These are phyloP conservation scores for Drosophila mercatorum DNA, from an alignment of 2,888 invertebrate genomes.

Conservation along the genomic window DNA sequence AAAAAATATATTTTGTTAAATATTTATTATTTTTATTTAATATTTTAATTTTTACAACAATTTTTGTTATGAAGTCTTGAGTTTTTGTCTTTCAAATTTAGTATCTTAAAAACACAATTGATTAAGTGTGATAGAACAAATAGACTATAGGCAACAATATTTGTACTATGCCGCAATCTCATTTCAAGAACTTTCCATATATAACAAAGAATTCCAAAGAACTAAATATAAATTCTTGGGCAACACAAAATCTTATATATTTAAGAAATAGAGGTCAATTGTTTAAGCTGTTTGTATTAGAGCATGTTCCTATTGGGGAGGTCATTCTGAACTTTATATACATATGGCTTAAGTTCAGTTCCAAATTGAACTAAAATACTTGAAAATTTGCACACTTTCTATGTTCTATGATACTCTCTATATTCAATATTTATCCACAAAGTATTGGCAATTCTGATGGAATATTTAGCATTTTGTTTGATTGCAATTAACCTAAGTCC, in stretches of 20 bases:
- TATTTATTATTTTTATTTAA: no score
- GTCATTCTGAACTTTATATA: background rate
- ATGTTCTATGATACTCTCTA: no score
- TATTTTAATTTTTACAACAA: no score
- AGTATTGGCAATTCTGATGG: background rate
- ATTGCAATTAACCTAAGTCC: slow-evolving; percentile 5
- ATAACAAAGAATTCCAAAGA: no score
- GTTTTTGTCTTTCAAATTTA: no score
- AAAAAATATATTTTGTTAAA: no score
- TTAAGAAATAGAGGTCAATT: background rate
- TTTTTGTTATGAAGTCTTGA: no score
- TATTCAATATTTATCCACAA: background rate
- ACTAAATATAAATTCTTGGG: background rate
- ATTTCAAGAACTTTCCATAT: no score
- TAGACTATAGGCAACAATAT: no score
- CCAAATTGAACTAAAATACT: background rate
- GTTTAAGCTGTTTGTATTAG: background rate
- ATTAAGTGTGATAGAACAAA: no score
- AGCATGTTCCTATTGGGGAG: background rate
- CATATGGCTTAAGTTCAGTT: background rate
- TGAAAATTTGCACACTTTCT: background rate
- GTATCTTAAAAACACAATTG: no score
- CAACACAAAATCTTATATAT: background rate
- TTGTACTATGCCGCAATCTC: no score
- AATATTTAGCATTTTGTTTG: background rate